Evolutionary conservation across 1,140 invertebrate genomes (phyloP).

Genomic region (Aplysia californica): DNA sequence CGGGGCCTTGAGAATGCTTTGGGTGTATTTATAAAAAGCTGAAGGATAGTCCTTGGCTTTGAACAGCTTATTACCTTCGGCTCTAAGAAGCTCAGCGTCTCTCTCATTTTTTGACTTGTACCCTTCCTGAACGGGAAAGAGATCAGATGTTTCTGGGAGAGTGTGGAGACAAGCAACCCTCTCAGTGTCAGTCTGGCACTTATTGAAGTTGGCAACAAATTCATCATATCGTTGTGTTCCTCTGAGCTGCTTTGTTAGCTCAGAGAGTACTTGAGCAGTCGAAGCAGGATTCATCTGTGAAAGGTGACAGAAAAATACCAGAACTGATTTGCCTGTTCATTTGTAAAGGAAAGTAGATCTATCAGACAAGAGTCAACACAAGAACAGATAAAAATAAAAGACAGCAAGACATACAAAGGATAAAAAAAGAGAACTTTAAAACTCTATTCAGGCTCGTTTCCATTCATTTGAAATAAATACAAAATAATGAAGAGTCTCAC

Average conservation of each 20-base stretch:
- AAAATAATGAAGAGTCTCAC: no score
- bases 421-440: background rate
- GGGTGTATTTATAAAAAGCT: slow-evolving; percentile 81
- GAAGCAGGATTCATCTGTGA: background rate
- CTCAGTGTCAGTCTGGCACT: slow-evolving; percentile 52
- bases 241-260: slow-evolving; percentile 13
- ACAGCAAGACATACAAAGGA: background rate
- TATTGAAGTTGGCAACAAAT: slow-evolving; percentile 35
- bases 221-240: slow-evolving; percentile 21
- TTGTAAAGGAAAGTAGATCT: background rate
- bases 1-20: slow-evolving; percentile 68
- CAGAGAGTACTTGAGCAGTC: background rate
- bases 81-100: slow-evolving; percentile 76
- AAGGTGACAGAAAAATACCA: background rate
- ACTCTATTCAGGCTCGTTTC: background rate
- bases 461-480: no score
- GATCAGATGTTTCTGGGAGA: slow-evolving; percentile 46
- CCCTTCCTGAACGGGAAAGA: slow-evolving; percentile 42
- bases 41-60: slow-evolving; percentile 80
- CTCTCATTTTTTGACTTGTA: slow-evolving; percentile 73
- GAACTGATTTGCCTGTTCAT: background rate
- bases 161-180: slow-evolving; percentile 51
- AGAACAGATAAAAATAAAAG: background rate
- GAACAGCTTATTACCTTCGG: slow-evolving; percentile 83
- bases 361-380: background rate